These are phyloP conservation scores for Coregonus suidteri DNA, from an alignment of 2,797 vertebrate species.

Conservation along the genomic window DNA sequence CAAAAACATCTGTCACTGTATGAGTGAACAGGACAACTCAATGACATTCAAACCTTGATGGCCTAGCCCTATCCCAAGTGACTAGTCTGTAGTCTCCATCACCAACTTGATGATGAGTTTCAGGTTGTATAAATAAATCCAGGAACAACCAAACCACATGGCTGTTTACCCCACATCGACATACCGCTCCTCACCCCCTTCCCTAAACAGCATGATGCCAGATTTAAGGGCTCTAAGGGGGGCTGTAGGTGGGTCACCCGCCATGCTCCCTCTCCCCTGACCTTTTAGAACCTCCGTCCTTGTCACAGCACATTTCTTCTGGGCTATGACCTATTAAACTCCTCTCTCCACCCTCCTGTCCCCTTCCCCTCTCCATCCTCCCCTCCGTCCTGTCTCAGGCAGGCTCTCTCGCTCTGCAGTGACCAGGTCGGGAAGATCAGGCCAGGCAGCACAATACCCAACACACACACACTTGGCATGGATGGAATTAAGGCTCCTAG, in stretches of 20 bases:
- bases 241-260: slow-evolving; percentile 10
- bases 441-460: background rate
- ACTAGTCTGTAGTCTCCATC: background rate
- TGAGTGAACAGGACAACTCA: background rate
- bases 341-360: slow-evolving; percentile 18
- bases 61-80: background rate
- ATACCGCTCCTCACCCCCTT: background rate
- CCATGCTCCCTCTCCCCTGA: slow-evolving; percentile 40
- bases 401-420: no score
- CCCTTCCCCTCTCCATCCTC: background rate
- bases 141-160: background rate
- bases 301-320: slow-evolving; percentile 57
- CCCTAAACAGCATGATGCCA: background rate
- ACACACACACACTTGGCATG: background rate
- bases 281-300: slow-evolving; percentile 47
- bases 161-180: background rate
- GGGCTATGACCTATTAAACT: slow-evolving; percentile 50
- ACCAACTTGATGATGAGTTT: background rate
- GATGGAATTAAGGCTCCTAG: background rate
- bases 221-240: slow-evolving; percentile 12
- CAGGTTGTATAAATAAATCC: background rate
- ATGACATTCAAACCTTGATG: background rate
- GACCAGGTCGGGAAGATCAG: no score
- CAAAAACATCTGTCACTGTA: background rate
- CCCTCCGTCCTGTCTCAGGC: no score